Conservation (phyloP, 1,140 invertebrate species). For the Drosophila paulistorum region DNA sequence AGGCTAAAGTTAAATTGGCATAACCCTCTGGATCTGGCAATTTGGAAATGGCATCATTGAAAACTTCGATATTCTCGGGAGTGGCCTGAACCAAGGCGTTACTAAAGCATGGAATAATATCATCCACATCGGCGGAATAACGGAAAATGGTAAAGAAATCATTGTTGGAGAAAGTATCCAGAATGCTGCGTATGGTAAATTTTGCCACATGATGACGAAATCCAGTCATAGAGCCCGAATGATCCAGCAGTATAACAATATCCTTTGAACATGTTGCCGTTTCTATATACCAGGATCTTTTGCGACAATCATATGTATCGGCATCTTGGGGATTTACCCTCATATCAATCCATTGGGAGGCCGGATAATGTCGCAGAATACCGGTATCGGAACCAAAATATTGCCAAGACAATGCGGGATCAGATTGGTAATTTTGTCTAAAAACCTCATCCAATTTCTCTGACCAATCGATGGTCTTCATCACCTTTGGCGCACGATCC, state of each 20-base stretch:
- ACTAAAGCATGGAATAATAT: constrained; percentile 92
- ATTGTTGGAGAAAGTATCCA: constrained; percentile 98
- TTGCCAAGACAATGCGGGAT: constrained; percentile 96
- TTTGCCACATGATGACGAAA: constrained; percentile 87
- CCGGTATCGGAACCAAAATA: constrained; percentile 97
- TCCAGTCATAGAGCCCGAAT: constrained; percentile 98
- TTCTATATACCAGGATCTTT: constrained; percentile 97
- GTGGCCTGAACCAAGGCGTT: constrained; percentile 94
- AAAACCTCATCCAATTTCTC: constrained; percentile 93
- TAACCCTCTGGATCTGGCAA: constrained; percentile 88
- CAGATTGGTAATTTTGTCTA: constrained; percentile 91
- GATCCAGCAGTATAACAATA: constrained; percentile 97
- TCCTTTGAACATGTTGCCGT: constrained; percentile 99
- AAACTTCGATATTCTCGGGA: constrained; percentile 92
- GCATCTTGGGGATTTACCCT: constrained; percentile 83
- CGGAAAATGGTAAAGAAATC: constrained; percentile 97
- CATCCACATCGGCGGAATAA: constrained; percentile 87
- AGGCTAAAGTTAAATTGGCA: constrained; percentile 94
- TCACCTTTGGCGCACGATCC: constrained; percentile 87
- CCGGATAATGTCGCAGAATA: constrained; percentile 95
- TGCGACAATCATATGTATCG: constrained; percentile 93
- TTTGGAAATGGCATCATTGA: constrained; percentile 88
- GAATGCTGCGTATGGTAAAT: constrained; percentile 91
- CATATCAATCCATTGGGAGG: constrained; percentile 84
- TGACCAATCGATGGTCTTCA: constrained; percentile 93